Base-by-base conservation (phyloP, 2,113 vertebrate species). In the Phyllostomus discolor region DNA sequence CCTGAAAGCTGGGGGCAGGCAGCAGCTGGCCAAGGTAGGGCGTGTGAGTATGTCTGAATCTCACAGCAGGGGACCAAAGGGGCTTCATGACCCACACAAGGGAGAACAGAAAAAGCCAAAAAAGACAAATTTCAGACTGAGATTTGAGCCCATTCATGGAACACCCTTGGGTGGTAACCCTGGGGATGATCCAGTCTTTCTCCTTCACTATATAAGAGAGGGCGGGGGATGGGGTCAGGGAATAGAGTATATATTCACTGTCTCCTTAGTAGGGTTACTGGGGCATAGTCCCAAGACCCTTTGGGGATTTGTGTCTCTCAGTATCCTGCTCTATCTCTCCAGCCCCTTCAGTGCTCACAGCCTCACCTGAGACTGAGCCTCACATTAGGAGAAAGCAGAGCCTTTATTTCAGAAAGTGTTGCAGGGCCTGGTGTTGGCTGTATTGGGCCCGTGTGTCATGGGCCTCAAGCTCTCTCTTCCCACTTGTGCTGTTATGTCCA, bases 141-240 rank as follows among this genome's bases (percentile, higher is more conserved):
- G 24, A 6, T 10, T 7, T 24, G n/a, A 10, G 1, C 9, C 72
- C 41, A 12, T 3, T 17, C 67, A 15, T 5, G 5, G 20, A 16
- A 20, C 2, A 10, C 14, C 22, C 67, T 28, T 12, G 1, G 10
- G 2, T 38, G 26, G 17, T 12, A 35, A 9, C 24, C 35, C 26
- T 0, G 0, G 22, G 0, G 2, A 7, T n/a, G 35, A 52, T 4
- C 5, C 3, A 10, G 9, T 10, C 14, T 31, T 19, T 41, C 24
- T 28, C 10, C 41, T 9, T 48, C 17, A 10, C 11, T 12, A 2
- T 19, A 26, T 5, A 48, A 10, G 8, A 28, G 26, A 76, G 19
- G 4, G 26, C 1, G 0, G 24, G 38, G 52, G 20, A 22, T 2
- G 8, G 1, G 2, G 4, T n/a, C 6, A 31, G 8, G 10, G 4